phyloP scores from a whole-genome alignment of 1,140 invertebrate species.

The Drosophila kanapiae region DNA sequence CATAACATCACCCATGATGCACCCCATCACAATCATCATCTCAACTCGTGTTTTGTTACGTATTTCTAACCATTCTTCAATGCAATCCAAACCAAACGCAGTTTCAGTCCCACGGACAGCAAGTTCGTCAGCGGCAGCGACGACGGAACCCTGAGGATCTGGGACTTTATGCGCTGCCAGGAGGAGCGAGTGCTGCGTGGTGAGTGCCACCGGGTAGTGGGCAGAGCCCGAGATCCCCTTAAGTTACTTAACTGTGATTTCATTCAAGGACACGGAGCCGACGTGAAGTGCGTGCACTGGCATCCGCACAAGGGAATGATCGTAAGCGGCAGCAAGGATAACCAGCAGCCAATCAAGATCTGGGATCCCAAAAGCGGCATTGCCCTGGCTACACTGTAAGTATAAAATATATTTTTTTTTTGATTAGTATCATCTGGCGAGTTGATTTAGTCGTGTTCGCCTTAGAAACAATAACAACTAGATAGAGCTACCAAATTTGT shows the following conservation, averaged over 20 bases:
- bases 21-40: slow-evolving; percentile 5
- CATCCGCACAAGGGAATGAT: slow-evolving; percentile 99
- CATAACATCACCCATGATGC: neutral
- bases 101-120: slow-evolving; percentile 99
- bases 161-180: slow-evolving; percentile 98
- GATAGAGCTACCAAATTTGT: no score
- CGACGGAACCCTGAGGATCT: slow-evolving; percentile 98
- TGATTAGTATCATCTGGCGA: no score
- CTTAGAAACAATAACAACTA: no score
- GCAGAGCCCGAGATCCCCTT: neutral
- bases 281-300: slow-evolving; percentile 99
- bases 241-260: neutral
- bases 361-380: slow-evolving; percentile 99
- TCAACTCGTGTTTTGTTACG: slow-evolving; percentile 52
- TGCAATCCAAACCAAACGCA: slow-evolving; percentile 84
- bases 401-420: slow-evolving; percentile 20
- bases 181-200: slow-evolving; percentile 98
- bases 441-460: no score
- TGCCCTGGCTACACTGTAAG: slow-evolving; percentile 92
- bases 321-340: slow-evolving; percentile 99
- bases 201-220: slow-evolving; percentile 83
- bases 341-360: slow-evolving; percentile 99
- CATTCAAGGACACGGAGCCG: slow-evolving; percentile 96
- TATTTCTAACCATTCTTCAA: slow-evolving; percentile 56
- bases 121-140: slow-evolving; percentile 99